Percentiles rank a stretch among this genome's conserved stretches.
Conservation (phyloP, 2,888 invertebrate species). For the Melieria picta region DNA sequence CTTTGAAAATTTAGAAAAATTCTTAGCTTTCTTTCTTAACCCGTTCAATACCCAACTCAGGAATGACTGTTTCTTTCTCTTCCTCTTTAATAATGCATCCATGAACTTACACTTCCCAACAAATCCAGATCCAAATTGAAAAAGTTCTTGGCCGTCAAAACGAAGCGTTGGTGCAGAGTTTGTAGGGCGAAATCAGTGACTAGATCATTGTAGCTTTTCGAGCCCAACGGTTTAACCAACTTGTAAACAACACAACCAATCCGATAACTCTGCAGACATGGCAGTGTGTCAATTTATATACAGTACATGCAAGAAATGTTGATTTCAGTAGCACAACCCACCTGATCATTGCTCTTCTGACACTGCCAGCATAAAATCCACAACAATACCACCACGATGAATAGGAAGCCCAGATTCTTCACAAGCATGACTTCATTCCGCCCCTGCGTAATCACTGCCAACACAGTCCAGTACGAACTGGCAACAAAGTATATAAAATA, state of each 20-base stretch:
- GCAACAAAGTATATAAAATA: constrained; percentile 60
- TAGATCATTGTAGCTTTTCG: constrained; percentile 60
- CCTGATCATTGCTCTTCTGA: constrained; percentile 54
- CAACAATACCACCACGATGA: constrained; percentile 46
- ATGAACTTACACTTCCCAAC: constrained; percentile 57
- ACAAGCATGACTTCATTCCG: constrained; percentile 23
- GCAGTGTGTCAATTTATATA: too few species aligned
- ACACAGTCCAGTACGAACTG: constrained; percentile 58
- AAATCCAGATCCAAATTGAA: constrained; percentile 61
- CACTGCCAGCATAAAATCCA: constrained; percentile 56
- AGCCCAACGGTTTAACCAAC: constrained; percentile 57
- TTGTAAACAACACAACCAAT: constrained; percentile 63
- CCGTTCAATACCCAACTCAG: too few species aligned
- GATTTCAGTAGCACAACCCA: constrained; percentile 42
- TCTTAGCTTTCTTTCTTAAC: too few species aligned
- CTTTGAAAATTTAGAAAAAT: too few species aligned
- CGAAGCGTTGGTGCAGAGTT: constrained; percentile 61
- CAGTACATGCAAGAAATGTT: not conserved
- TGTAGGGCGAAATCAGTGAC: constrained; percentile 63
- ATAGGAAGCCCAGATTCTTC: constrained; percentile 42
- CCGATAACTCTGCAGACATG: constrained; percentile 55
- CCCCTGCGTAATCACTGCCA: constrained; percentile 36
- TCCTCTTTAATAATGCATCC: too few species aligned
- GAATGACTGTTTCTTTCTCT: too few species aligned
- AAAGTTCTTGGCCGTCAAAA: constrained; percentile 63